Evolutionary conservation across 2,113 vertebrate species (phyloP).

Genomic region (Eubucco bourcierii): DNA sequence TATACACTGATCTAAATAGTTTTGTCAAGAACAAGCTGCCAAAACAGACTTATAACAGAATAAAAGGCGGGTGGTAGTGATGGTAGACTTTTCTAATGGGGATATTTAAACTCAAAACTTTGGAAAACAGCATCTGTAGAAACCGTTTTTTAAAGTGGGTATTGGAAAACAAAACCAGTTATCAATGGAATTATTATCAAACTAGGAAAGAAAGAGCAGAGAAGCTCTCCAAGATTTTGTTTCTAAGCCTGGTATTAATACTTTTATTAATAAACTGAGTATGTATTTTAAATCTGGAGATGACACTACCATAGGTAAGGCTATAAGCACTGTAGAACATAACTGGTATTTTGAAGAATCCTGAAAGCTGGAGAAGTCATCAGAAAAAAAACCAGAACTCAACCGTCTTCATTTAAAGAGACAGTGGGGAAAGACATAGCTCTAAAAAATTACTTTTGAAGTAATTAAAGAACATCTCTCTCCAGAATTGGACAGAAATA

Average conservation of each 20-base stretch:
- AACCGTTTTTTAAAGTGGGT: not conserved
- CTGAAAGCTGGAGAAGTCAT: not conserved
- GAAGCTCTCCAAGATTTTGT: not conserved
- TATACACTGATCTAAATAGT: not conserved
- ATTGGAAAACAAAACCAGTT: not conserved
- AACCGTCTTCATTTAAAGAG: too few species aligned
- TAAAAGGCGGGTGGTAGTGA: not conserved
- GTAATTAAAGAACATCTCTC: too few species aligned
- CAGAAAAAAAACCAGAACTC: not conserved
- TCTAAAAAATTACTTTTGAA: too few species aligned
- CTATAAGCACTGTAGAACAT: not conserved
- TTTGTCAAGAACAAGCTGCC: not conserved
- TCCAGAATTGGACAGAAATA: too few species aligned
- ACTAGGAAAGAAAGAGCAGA: not conserved
- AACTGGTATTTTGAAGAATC: not conserved
- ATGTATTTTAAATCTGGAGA: not conserved
- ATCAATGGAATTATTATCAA: not conserved
- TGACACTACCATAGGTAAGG: not conserved
- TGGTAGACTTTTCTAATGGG: not conserved
- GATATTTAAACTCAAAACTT: not conserved
- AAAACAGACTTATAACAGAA: not conserved
- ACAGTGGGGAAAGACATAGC: not conserved
- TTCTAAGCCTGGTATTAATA: not conserved
- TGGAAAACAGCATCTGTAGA: not conserved
- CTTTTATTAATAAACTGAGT: not conserved